Conservation (phyloP, 2,797 vertebrate genomes). For the Microhierax caerulescens region DNA sequence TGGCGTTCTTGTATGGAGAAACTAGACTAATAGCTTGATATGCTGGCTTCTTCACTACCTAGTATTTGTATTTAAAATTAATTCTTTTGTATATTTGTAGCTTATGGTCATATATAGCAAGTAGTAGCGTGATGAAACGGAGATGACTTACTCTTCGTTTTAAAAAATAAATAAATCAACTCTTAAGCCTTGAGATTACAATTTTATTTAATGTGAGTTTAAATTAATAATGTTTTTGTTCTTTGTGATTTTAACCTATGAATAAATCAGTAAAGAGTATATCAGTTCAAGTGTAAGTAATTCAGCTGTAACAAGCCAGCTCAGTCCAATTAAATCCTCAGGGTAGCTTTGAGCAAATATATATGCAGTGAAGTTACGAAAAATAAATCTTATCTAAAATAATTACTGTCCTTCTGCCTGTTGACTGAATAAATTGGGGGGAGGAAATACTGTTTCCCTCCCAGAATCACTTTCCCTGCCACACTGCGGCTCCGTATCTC, state of each 20-base stretch:
- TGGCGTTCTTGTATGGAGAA: neutral
- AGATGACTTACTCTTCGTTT: neutral
- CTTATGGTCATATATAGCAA: neutral
- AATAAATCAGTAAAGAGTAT: conserved; percentile 40
- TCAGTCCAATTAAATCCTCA: conserved; percentile 50
- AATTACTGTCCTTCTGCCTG: conserved; percentile 1
- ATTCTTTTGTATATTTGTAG: neutral
- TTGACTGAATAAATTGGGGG: neutral
- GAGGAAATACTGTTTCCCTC: neutral
- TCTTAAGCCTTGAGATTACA: neutral
- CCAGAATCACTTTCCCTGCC: neutral
- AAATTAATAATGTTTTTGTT: neutral
- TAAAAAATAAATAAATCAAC: neutral
- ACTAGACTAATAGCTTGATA: neutral
- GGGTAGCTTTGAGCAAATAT: conserved; percentile 29
- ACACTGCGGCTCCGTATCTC: rapidly evolving
- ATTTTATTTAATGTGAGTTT: neutral
- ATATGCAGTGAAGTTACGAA: neutral
- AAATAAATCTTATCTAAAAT: neutral
- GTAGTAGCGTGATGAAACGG: neutral
- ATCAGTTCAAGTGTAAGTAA: conserved; percentile 49
- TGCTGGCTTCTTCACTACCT: neutral
- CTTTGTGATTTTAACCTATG: neutral
- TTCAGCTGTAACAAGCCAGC: conserved; percentile 15
- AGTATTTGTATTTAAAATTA: neutral